Evolutionary conservation across 1,140 invertebrate genomes (phyloP).

Genomic region (Heliconius nattereri): DNA sequence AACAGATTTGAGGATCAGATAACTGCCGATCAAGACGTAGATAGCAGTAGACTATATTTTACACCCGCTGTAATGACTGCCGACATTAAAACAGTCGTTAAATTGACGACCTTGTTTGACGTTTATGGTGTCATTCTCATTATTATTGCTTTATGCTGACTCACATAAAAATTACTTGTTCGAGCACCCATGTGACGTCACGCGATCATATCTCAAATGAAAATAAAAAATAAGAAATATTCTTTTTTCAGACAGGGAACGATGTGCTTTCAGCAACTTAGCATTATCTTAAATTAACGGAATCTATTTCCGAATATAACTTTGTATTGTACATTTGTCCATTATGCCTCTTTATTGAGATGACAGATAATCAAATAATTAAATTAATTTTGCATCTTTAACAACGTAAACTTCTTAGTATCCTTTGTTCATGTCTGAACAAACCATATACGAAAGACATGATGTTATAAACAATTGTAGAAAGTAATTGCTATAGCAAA

Average conservation of each 20-base stretch:
- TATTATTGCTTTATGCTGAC: slow-evolving; percentile 32
- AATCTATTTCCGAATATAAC: no score
- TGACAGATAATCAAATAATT: no score
- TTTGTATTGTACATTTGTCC: no score
- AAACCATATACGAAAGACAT: neutral
- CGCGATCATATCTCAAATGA: neutral
- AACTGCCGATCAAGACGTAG: slow-evolving; percentile 14
- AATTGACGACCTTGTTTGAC: slow-evolving; percentile 32
- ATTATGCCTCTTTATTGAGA: no score
- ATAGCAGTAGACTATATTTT: slow-evolving; percentile 44
- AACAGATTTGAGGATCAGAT: neutral
- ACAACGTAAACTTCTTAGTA: neutral
- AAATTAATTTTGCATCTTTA: no score
- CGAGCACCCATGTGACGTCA: neutral
- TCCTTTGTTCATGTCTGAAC: neutral
- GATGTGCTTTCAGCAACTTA: neutral
- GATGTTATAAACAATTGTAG: neutral
- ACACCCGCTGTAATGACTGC: slow-evolving; percentile 29
- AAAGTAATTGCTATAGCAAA: neutral
- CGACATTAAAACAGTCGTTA: slow-evolving; percentile 44
- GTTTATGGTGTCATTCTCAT: slow-evolving; percentile 39
- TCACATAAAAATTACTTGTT: neutral
- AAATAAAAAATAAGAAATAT: no score
- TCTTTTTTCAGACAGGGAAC: neutral
- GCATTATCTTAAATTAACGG: no score